phyloP scores from a whole-genome alignment of 2,113 vertebrate species.

The Sturnus vulgaris region DNA sequence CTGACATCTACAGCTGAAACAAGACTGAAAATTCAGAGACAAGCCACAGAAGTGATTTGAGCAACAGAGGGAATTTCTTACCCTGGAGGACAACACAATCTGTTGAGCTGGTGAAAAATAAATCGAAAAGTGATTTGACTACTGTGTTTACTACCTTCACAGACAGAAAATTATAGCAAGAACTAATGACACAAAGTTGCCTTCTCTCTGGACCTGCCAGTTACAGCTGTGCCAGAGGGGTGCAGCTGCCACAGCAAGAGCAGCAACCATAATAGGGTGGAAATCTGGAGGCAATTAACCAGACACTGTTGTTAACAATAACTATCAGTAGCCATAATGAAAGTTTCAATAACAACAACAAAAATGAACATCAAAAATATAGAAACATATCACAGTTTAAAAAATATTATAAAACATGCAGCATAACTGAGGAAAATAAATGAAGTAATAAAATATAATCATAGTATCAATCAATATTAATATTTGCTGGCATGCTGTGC shows the following conservation, averaged over 20 bases:
- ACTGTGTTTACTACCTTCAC: not conserved
- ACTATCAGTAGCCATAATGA: not conserved
- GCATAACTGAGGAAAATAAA: not conserved
- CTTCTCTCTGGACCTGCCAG: not conserved
- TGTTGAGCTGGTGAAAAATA: not conserved
- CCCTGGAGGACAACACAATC: not conserved
- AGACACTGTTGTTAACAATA: not conserved
- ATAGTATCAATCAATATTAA: not conserved
- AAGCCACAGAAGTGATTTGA: not conserved
- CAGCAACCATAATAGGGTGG: rapidly evolving
- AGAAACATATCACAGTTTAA: not conserved
- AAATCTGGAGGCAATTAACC: not conserved
- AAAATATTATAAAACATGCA: not conserved
- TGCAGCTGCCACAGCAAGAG: not conserved
- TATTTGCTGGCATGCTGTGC: not conserved
- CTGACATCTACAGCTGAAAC: not conserved
- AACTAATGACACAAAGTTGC: not conserved
- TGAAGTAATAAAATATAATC: not conserved
- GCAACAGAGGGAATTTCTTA: not conserved
- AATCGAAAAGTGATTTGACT: not conserved
- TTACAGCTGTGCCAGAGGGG: not conserved
- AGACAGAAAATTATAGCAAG: not conserved
- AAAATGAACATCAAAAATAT: not conserved
- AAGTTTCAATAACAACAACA: not conserved
- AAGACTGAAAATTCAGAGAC: not conserved